Conservation (phyloP, 2,888 invertebrate genomes). For the Leptopterna dolabrata region DNA sequence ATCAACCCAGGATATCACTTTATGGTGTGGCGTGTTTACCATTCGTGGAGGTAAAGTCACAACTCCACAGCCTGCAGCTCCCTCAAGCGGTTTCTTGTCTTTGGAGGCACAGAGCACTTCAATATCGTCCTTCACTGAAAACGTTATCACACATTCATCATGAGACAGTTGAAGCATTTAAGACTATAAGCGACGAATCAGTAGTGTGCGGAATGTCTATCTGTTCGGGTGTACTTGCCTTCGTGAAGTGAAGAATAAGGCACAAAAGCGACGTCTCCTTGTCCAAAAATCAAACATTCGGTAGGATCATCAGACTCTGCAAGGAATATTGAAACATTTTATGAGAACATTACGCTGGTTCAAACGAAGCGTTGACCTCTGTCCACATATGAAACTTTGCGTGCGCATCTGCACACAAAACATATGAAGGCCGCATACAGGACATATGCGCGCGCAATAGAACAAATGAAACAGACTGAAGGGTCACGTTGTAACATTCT, state of each 20-base stretch:
- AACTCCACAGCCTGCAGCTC: conserved; percentile 73
- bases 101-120: conserved; percentile 76
- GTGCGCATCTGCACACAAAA: no score
- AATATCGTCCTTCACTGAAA: conserved; percentile 52
- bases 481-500: no score
- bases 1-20: no score
- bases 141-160: neutral
- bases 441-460: no score
- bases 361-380: no score
- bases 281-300: conserved; percentile 67
- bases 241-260: conserved; percentile 60
- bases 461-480: no score
- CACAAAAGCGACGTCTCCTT: conserved; percentile 70
- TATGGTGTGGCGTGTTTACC: conserved; percentile 64
- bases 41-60: conserved; percentile 73
- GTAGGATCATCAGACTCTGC: conserved; percentile 59
- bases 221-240: neutral
- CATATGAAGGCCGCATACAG: no score
- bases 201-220: no score
- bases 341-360: no score
- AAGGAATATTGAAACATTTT: conserved; percentile 4
- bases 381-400: no score
- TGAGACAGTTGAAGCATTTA: neutral
- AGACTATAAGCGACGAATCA: no score
- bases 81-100: conserved; percentile 70